Percentiles rank a stretch among this genome's conserved stretches.
These are phyloP conservation scores for Caenorhabditis sp. DNA, from an alignment of 2,888 invertebrate species.

Conservation along the genomic window DNA sequence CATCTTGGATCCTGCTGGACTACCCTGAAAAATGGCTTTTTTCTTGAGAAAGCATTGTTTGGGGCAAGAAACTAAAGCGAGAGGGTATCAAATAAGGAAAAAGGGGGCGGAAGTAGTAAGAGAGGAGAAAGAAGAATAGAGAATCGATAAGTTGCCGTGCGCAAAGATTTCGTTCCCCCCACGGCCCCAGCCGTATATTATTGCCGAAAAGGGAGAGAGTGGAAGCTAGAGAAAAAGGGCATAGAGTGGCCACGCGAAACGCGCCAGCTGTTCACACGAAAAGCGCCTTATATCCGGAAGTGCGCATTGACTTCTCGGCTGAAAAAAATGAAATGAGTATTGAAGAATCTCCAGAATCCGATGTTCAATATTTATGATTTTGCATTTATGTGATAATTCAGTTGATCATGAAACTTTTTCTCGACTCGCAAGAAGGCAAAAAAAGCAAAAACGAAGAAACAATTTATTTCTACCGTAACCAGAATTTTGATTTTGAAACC, in stretches of 20 bases:
- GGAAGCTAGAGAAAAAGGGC: constrained; percentile 49
- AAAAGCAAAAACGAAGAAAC: no score
- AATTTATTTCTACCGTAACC: no score
- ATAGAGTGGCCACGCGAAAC: constrained; percentile 36
- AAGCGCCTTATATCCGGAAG: not conserved
- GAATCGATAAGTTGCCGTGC: constrained; percentile 34
- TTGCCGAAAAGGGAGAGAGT: constrained; percentile 24
- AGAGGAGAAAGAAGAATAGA: constrained; percentile 7
- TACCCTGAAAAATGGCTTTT: constrained; percentile 21
- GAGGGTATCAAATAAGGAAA: constrained; percentile 17
- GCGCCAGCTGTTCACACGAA: not conserved
- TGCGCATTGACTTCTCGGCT: not conserved
- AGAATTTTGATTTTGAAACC: no score
- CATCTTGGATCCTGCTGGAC: constrained; percentile 87
- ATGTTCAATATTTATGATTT: no score
- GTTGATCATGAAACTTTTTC: no score
- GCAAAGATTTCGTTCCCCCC: constrained; percentile 25
- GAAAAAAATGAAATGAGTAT: not conserved
- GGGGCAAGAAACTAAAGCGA: not conserved
- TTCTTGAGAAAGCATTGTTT: not conserved
- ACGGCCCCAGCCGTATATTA: constrained; percentile 13
- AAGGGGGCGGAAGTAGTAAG: not conserved
- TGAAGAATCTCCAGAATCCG: no score
- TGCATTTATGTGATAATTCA: no score
- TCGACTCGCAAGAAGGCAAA: no score